A percentile compares a stretch with the other conserved stretches of the same genome.
Conservation (phyloP, 2,113 vertebrate species). For the Lasiurus cinereus region DNA sequence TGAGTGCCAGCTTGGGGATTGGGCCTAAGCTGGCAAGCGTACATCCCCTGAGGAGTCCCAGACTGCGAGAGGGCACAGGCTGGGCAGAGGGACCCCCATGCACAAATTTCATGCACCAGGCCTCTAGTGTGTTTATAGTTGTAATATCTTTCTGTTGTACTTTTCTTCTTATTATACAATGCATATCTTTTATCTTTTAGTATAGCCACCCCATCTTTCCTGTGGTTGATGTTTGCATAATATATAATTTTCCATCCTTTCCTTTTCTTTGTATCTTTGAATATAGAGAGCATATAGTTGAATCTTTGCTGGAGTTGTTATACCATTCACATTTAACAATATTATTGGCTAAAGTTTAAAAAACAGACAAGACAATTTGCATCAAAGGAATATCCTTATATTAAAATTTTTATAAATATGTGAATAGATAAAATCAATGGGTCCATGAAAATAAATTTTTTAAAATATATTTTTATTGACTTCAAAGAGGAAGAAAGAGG, state of each 20-base stretch:
- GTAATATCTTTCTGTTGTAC: neutral
- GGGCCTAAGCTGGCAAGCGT: no score
- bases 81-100: no score
- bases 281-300: slow-evolving; percentile 3
- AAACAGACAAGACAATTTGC: slow-evolving; percentile 2
- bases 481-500: no score
- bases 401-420: neutral
- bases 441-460: neutral
- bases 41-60: no score
- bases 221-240: neutral
- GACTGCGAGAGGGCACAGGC: no score
- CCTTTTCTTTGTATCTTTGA: slow-evolving; percentile 20
- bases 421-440: neutral
- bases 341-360: slow-evolving; percentile 11
- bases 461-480: no score
- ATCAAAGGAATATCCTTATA: slow-evolving; percentile 21
- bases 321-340: slow-evolving; percentile 12
- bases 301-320: neutral
- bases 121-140: neutral
- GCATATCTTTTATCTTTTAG: neutral
- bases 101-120: no score
- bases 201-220: neutral
- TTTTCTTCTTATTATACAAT: slow-evolving; percentile 30
- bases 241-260: slow-evolving; percentile 2
- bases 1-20: no score